Conservation (phyloP, 2,113 vertebrate species). For the Centropus bengalensis region DNA sequence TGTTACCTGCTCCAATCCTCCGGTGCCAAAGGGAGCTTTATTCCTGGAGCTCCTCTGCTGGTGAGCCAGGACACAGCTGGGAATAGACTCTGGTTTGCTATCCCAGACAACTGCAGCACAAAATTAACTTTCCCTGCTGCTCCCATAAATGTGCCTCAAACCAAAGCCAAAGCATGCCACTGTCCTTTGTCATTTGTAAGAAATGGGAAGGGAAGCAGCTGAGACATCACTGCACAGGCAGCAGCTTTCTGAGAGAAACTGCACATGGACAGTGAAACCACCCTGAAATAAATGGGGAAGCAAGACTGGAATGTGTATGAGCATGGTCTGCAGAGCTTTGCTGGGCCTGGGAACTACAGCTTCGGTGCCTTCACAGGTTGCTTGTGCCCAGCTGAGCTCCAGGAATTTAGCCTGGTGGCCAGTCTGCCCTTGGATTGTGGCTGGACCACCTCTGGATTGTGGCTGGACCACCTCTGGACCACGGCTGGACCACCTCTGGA, state of each 20-base stretch:
- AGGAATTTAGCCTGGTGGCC: fast-evolving
- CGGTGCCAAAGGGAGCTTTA: not conserved
- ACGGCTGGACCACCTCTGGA: no score
- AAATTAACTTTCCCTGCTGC: not conserved
- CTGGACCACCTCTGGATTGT: no score
- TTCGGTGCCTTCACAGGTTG: not conserved
- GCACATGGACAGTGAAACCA: fast-evolving
- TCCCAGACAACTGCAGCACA: not conserved
- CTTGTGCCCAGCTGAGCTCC: not conserved
- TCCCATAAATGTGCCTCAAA: not conserved
- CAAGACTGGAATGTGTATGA: fast-evolving
- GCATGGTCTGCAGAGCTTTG: not conserved
- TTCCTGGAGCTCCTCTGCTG: not conserved
- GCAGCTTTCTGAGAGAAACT: not conserved
- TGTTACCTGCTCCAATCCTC: not conserved
- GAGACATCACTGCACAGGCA: not conserved
- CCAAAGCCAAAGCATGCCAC: not conserved
- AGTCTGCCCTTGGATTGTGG: fast-evolving
- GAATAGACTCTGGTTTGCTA: not conserved
- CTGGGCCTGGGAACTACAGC: not conserved
- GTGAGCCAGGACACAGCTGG: not conserved
- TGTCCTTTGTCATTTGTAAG: not conserved
- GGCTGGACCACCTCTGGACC: not conserved
- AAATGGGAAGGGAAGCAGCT: not conserved
- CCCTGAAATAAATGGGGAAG: not conserved